Base-by-base conservation (phyloP, 2,113 vertebrate genomes). In the Oceanites oceanicus region DNA sequence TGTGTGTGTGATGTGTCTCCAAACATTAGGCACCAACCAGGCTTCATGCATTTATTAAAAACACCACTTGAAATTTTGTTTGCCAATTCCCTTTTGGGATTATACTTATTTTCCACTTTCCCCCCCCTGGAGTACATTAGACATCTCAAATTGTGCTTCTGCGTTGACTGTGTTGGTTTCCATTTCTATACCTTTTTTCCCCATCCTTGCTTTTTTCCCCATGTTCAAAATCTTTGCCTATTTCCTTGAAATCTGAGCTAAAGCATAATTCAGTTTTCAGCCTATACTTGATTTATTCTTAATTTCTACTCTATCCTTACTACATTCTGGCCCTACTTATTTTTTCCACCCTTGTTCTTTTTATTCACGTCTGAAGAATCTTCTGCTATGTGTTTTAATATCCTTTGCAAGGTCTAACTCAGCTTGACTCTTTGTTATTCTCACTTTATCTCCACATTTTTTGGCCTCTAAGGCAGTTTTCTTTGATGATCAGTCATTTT, bases 401-500 rank as follows among this genome's bases (percentile, higher is more conserved):
- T 88, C 74, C 88, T 94, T 91, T 94, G 32, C n/a, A 73, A 92
- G 50, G 45, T 86, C 67, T 91, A 93, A 62, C 92, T 86, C 96
- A 94, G 80, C 87, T 90, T 96, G 92, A 91, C 47, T 92, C 79
- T 92, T 88, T 94, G 73, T 74, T 95, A 89, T 94, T 94, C 68
- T 89, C 86, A 87, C 40, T 92, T 95, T 96, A 81, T 85, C 86
- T 94, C 44, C 77, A 72, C 11, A 25, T 78, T 81, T 96, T 89
- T 94, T 92, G 80, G 61, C 61, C 47, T 95, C 59, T 84, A 23
- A 86, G 52, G 38, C 61, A 96, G 65, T 67, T 81, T 94, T 94
- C 59, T 96, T 96, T 87, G 89, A 95, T 95, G 86, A 95, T 96
- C 76, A 78, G 26, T 89, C 23, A 56, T 94, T 96, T 94, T 89